Percentiles rank a stretch among this genome's conserved stretches.
Evolutionary conservation across 2,113 vertebrate species (phyloP).

Genomic region (Enhydra lutris): DNA sequence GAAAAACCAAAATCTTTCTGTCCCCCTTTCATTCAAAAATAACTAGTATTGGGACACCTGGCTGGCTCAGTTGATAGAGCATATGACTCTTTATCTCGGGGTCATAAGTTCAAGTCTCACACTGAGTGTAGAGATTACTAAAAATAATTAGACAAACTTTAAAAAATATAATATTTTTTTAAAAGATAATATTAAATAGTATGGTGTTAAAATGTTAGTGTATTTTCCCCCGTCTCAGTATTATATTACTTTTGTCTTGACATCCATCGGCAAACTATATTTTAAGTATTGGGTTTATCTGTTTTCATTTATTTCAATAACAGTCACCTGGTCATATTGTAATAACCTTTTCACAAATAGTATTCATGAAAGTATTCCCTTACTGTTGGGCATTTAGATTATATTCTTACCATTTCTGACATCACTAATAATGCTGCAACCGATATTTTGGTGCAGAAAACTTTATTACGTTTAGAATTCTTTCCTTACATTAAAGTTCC

Average conservation of each 20-base stretch:
- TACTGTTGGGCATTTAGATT: neutral
- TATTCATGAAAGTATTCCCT: neutral
- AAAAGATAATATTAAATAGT: neutral
- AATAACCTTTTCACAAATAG: neutral
- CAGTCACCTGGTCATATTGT: neutral
- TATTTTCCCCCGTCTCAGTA: neutral
- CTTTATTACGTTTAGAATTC: neutral
- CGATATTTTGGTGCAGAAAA: neutral
- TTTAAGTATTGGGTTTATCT: neutral
- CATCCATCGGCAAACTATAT: neutral
- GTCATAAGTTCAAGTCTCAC: neutral
- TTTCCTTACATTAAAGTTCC: neutral
- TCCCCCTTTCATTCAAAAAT: neutral
- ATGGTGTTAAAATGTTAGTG: neutral
- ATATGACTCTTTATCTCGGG: neutral
- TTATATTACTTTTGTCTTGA: neutral
- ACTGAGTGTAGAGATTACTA: neutral
- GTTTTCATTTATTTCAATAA: neutral
- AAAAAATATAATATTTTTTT: neutral
- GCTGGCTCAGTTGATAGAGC: neutral
- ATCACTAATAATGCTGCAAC: neutral
- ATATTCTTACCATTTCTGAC: neutral
- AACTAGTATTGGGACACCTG: neutral
- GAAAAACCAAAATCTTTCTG: neutral
- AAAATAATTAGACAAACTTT: neutral